Evolutionary conservation across 2,113 vertebrate genomes (phyloP).

Genomic region (Thunnus thynnus): DNA sequence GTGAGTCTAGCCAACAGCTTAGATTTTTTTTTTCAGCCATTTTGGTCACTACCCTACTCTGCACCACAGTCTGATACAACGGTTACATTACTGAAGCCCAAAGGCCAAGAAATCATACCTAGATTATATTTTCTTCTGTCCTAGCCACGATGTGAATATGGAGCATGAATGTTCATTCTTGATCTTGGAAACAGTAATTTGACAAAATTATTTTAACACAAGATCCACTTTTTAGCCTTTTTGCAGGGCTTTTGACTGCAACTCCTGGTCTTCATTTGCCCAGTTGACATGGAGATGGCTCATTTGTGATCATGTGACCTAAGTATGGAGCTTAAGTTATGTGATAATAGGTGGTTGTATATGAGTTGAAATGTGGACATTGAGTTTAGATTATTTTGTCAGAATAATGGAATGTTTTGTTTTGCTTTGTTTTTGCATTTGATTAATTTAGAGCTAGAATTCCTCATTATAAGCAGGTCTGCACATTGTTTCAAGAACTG

Average conservation of each 20-base stretch:
- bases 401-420: too few relatives aligned
- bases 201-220: too few relatives aligned
- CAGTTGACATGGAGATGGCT: not conserved
- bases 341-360: too few relatives aligned
- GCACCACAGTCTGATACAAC: not conserved
- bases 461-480: not conserved
- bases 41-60: not conserved
- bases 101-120: not conserved
- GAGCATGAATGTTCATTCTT: too few relatives aligned
- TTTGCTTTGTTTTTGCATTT: too few relatives aligned
- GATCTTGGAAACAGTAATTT: too few relatives aligned
- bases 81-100: not conserved
- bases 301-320: too few relatives aligned
- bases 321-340: too few relatives aligned
- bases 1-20: constrained; percentile 28
- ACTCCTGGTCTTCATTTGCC: too few relatives aligned
- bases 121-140: not conserved
- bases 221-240: too few relatives aligned
- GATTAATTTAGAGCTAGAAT: too few relatives aligned
- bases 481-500: not conserved
- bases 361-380: not conserved
- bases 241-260: not conserved
- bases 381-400: not conserved
- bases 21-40: constrained; percentile 11
- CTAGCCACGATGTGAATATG: not conserved